These are phyloP conservation scores for Amniataba percoides DNA, from an alignment of 2,797 vertebrate species.

Conservation along the genomic window DNA sequence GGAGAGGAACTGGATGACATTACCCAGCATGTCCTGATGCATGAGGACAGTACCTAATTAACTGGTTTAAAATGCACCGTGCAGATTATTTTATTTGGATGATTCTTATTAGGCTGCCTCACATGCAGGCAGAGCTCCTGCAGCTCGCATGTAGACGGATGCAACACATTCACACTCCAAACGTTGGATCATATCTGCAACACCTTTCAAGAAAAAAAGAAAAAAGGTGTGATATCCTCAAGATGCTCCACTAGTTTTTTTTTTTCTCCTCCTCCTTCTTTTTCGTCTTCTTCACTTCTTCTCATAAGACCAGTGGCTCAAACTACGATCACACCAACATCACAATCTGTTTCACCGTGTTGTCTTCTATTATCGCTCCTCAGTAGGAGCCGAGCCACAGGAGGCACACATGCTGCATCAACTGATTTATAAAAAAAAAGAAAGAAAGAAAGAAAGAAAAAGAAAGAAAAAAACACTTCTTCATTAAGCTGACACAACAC, in stretches of 20 bases:
- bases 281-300: too few species aligned
- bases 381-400: slow-evolving; percentile 41
- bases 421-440: not conserved
- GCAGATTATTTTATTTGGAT: not conserved
- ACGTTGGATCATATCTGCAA: slow-evolving; percentile 47
- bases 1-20: not conserved
- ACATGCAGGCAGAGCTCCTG: too few species aligned
- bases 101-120: too few species aligned
- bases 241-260: slow-evolving; percentile 48
- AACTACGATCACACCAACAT: slow-evolving; percentile 43
- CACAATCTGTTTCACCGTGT: slow-evolving; percentile 53
- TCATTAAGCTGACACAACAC: slow-evolving; percentile 12
- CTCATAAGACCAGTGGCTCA: slow-evolving; percentile 37
- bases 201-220: slow-evolving; percentile 34
- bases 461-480: not conserved
- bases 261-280: too few species aligned
- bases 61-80: not conserved
- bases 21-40: not conserved
- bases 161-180: slow-evolving; percentile 24
- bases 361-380: slow-evolving; percentile 44
- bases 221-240: slow-evolving; percentile 56
- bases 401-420: slow-evolving; percentile 23
- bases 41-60: not conserved
- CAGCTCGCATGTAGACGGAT: not conserved
- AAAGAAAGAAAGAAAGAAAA: slow-evolving; percentile 1